phyloP scores from a whole-genome alignment of 2,113 vertebrate genomes.

The Chauna torquata region DNA sequence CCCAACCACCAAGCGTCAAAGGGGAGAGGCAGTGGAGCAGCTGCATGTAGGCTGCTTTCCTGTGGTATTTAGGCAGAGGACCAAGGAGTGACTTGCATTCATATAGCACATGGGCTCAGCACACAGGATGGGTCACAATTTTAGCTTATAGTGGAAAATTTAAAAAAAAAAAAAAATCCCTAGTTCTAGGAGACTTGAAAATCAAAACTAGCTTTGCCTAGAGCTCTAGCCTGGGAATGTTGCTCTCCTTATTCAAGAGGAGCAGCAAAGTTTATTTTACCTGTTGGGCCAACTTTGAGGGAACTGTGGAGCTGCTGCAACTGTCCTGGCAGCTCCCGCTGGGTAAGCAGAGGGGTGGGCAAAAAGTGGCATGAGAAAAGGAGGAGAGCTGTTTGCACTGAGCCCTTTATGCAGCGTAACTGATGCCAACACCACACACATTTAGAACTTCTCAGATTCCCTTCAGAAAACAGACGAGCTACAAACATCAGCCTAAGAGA shows the following conservation, averaged over 20 bases:
- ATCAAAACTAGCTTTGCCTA: background rate
- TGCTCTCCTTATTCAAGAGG: background rate
- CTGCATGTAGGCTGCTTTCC: background rate
- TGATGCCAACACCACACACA: background rate
- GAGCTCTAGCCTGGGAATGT: background rate
- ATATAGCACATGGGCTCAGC: background rate
- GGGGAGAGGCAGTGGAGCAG: background rate
- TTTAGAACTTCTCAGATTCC: background rate
- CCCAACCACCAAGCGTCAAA: background rate
- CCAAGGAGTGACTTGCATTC: background rate
- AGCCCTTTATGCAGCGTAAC: background rate
- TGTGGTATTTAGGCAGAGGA: background rate
- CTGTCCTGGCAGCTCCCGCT: background rate
- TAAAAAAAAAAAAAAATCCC: background rate
- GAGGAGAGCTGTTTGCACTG: background rate
- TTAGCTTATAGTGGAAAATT: background rate
- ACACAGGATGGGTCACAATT: background rate
- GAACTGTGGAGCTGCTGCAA: fast-evolving
- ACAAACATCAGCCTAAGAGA: background rate
- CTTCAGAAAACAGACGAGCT: background rate
- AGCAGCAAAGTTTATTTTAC: background rate
- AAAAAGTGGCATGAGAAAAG: background rate
- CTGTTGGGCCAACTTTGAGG: background rate
- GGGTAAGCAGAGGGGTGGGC: background rate
- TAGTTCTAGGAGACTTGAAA: background rate